These are phyloP conservation scores for Protaetia brevitarsis DNA, from an alignment of 1,140 invertebrate genomes.

Conservation along the genomic window DNA sequence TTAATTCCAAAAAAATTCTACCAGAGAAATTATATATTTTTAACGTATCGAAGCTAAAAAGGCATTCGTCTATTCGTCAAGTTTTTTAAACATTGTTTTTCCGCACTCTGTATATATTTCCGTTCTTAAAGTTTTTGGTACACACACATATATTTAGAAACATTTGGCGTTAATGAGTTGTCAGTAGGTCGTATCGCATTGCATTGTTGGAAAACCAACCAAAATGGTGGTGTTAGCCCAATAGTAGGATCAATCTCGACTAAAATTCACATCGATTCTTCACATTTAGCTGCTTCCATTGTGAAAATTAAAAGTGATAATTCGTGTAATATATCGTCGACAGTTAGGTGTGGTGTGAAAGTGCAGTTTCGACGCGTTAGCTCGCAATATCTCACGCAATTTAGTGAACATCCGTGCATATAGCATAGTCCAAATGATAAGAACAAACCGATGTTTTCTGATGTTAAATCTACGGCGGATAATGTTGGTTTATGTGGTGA, in stretches of 20 bases:
- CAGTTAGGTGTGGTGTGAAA: slow-evolving; percentile 1
- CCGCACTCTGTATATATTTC: neutral
- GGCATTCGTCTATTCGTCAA: too few species aligned
- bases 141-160: neutral
- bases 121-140: neutral
- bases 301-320: neutral
- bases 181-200: slow-evolving; percentile 14
- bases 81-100: too few species aligned
- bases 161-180: slow-evolving; percentile 3
- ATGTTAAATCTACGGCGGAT: slow-evolving; percentile 1
- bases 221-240: slow-evolving; percentile 26
- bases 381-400: neutral
- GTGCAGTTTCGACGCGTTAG: neutral
- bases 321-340: neutral
- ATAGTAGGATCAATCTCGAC: slow-evolving; percentile 9
- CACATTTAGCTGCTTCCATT: neutral
- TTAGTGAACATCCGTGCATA: slow-evolving; percentile 1
- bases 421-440: slow-evolving; percentile 21
- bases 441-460: slow-evolving; percentile 21
- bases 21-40: too few species aligned
- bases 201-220: slow-evolving; percentile 27
- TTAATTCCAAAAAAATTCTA: too few species aligned
- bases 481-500: slow-evolving; percentile 14
- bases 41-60: too few species aligned
- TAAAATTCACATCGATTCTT: neutral